Conservation (phyloP, 1,140 invertebrate genomes). For the Drosophila azteca region DNA sequence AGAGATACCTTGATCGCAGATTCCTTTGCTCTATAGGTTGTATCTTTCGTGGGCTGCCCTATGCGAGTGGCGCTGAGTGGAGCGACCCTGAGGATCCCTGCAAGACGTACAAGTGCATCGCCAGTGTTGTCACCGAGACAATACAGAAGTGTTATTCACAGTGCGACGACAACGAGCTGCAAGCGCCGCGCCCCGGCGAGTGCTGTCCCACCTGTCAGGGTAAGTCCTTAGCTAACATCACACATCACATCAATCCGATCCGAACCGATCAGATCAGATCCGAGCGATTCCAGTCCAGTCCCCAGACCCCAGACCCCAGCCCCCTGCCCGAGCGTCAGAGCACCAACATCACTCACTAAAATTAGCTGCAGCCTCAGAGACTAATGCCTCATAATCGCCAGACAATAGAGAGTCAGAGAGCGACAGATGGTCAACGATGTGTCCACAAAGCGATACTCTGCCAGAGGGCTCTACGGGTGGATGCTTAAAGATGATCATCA, state of each 20-base stretch:
- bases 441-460: slow-evolving; percentile 14
- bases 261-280: no score
- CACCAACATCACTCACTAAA: slow-evolving; percentile 68
- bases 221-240: slow-evolving; percentile 69
- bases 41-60: slow-evolving; percentile 88
- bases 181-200: slow-evolving; percentile 88
- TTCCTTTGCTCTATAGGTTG: slow-evolving; percentile 87
- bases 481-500: neutral
- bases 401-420: slow-evolving; percentile 42
- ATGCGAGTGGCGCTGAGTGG: slow-evolving; percentile 91
- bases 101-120: slow-evolving; percentile 89
- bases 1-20: neutral
- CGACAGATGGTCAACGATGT: slow-evolving; percentile 8
- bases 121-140: slow-evolving; percentile 92
- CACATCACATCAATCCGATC: neutral
- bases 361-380: slow-evolving; percentile 51
- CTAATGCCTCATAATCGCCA: slow-evolving; percentile 65
- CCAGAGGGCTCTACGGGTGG: slow-evolving; percentile 5
- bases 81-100: slow-evolving; percentile 89
- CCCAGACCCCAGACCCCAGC: no score
- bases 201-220: slow-evolving; percentile 93
- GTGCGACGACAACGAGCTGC: slow-evolving; percentile 88
- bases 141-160: slow-evolving; percentile 91
- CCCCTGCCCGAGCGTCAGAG: slow-evolving; percentile 13
- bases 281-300: slow-evolving; percentile 22